phyloP scores from a whole-genome alignment of 2,888 invertebrate species.

The Limnephilus rhombicus region DNA sequence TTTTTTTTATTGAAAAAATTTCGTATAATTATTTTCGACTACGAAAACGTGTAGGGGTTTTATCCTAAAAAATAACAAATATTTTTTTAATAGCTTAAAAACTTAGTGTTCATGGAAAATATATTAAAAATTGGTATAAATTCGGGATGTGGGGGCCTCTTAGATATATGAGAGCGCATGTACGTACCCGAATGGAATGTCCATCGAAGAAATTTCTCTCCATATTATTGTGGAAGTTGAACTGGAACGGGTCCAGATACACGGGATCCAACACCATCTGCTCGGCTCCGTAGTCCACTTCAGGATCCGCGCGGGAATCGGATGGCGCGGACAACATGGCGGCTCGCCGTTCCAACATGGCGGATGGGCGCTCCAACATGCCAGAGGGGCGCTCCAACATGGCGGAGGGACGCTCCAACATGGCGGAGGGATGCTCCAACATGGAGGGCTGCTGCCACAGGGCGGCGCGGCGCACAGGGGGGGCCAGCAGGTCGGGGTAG shows the following conservation, averaged over 20 bases:
- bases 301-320: constrained; percentile 11
- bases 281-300: constrained; percentile 14
- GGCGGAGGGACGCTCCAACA: constrained; percentile 34
- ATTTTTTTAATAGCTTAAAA: too few species aligned
- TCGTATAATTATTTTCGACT: too few species aligned
- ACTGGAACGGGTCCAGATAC: constrained; percentile 60
- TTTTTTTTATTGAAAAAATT: too few species aligned
- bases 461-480: constrained; percentile 68
- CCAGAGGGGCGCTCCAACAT: too few species aligned
- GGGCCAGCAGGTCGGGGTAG: constrained; percentile 72
- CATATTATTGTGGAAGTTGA: constrained; percentile 50
- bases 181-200: constrained; percentile 58
- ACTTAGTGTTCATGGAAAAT: too few species aligned
- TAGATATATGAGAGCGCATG: not conserved
- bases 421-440: constrained; percentile 19
- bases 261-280: constrained; percentile 46
- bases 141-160: too few species aligned
- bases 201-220: constrained; percentile 57
- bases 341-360: constrained; percentile 6
- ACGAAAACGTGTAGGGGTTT: too few species aligned
- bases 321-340: not conserved
- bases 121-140: too few species aligned
- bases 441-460: constrained; percentile 50
- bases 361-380: constrained; percentile 16
- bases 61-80: too few species aligned